Evolutionary conservation across 2,113 vertebrate genomes (phyloP).

Genomic region (Oenanthe melanoleuca): DNA sequence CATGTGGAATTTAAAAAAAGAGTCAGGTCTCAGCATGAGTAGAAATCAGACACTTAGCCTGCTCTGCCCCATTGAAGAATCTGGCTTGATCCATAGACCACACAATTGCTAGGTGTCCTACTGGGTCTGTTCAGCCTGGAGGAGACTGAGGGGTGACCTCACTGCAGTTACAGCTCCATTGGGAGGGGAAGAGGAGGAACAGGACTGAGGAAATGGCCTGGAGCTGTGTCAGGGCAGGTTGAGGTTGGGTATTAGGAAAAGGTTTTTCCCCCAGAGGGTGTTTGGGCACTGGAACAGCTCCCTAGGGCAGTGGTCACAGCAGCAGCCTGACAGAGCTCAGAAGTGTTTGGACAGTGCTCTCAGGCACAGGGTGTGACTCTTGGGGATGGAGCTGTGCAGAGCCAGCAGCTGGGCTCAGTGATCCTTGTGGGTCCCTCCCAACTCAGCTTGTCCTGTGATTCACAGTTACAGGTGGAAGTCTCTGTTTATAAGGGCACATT

Average conservation of each 20-base stretch:
- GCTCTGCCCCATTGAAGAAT: not conserved
- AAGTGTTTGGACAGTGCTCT: not conserved
- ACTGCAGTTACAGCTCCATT: rapidly evolving
- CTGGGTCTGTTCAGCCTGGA: not conserved
- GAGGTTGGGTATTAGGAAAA: not conserved
- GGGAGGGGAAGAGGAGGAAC: not conserved
- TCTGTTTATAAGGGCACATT: not conserved
- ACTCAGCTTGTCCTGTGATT: not conserved
- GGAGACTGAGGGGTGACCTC: not conserved
- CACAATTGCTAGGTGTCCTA: not conserved
- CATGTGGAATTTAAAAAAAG: not conserved
- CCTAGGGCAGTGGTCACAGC: not conserved
- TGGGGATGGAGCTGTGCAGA: not conserved
- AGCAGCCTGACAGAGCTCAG: not conserved
- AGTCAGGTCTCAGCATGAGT: not conserved
- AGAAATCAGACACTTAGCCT: not conserved
- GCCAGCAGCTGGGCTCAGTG: rapidly evolving
- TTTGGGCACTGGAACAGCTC: not conserved
- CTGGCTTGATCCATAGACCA: not conserved
- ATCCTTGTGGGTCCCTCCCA: not conserved
- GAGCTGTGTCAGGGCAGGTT: not conserved
- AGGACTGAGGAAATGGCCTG: rapidly evolving
- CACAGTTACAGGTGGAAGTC: rapidly evolving
- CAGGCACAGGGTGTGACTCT: not conserved
- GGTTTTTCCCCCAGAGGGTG: not conserved